These are phyloP conservation scores for Brachionus koreanus DNA, from an alignment of 1,140 invertebrate species.

Conservation along the genomic window DNA sequence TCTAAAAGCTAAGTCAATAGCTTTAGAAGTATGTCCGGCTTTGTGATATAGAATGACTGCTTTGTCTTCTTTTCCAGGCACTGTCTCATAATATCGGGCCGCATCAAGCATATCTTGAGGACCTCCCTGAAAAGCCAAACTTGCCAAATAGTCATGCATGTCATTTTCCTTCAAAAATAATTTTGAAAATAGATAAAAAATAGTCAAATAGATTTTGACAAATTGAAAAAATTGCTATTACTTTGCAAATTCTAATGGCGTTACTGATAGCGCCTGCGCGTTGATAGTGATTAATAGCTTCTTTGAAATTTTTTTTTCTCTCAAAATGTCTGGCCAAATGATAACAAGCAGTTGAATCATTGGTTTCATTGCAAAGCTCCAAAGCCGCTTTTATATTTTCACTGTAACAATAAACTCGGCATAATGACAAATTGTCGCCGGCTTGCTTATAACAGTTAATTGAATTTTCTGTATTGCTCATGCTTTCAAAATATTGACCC, in stretches of 20 bases:
- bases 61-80: constrained; percentile 68
- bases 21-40: constrained; percentile 81
- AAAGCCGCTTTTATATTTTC: constrained; percentile 72
- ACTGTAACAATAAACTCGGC: constrained; percentile 78
- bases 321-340: constrained; percentile 90
- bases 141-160: constrained; percentile 77
- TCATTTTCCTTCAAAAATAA: constrained; percentile 66
- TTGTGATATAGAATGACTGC: constrained; percentile 89
- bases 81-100: constrained; percentile 76
- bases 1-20: constrained; percentile 82
- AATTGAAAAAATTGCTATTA: too few relatives aligned
- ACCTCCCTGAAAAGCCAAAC: constrained; percentile 72
- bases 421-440: constrained; percentile 73
- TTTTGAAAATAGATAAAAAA: background rate
- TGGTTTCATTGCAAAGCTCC: constrained; percentile 37
- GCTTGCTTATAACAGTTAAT: constrained; percentile 80
- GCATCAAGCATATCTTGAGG: constrained; percentile 77
- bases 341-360: constrained; percentile 73
- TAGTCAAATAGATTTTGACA: too few relatives aligned
- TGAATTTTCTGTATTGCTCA: constrained; percentile 83
- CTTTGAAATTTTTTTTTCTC: constrained; percentile 74
- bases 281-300: constrained; percentile 78
- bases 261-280: constrained; percentile 76
- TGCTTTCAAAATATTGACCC: constrained; percentile 92
- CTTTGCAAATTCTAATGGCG: constrained; percentile 80